Evolutionary conservation across 2,797 vertebrate species (phyloP), one percentile per base, ranked within the genome.

Genomic region (Merluccius polli): DNA sequence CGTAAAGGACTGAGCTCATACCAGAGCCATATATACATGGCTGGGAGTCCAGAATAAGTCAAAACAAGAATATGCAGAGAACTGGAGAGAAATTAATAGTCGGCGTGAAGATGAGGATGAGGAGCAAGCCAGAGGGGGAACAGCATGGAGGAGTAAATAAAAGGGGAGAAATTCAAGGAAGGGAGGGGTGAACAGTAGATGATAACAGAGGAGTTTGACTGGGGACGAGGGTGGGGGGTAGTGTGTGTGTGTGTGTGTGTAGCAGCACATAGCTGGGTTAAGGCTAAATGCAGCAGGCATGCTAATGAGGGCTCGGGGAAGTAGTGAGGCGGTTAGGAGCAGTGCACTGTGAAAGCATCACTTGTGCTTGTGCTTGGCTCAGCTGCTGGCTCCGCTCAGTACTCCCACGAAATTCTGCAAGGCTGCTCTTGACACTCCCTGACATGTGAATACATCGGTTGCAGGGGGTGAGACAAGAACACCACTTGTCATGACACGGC

Each of bases 351-450:
- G 91, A 94, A 94, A 93, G 93, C 93, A 87, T 88, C 91, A 86
- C 92, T 94, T 94, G 93, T 94, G 92, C 91, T 91, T 85, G 72
- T 86, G 83, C 90, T 91, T 86, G 77, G 88, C 89, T 92, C 92
- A 93, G 92, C 92, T 94, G 92, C 90, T 91, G 92, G 91, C 91
- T 91, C 90, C 88, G 87, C 89, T 87, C 86, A 72, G 87, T 83
- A 89, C 87, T 90, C 89, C 77, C 81, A 92, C 90, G 91, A 93
- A 92, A 91, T 83, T 85, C 88, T 83, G 87, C 84, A 78, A 82
- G 85, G 86, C 82, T 81, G 82, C 86, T 82, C 82, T 84, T 81
- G 81, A 70, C 74, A 73, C 68, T 86, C 83, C 67, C 67, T 4
- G 90, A 65, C 90, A 90, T 83, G 90, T 87, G 91, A 91, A 92